Conservation (phyloP, 2,888 invertebrate genomes). For the Endomychus coccineus region DNA sequence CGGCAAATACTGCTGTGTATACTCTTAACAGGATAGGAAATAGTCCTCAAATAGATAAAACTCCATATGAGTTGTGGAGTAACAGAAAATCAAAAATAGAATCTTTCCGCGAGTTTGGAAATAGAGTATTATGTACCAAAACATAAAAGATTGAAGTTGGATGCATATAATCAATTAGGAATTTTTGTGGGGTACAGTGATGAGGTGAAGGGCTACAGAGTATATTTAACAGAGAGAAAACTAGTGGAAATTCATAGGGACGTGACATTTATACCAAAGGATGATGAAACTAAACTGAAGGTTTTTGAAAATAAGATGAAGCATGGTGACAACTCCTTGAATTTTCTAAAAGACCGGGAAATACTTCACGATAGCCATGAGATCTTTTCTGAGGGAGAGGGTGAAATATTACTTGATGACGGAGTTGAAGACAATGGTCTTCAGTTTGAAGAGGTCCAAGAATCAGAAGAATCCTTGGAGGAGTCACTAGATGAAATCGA, state of each 20-base stretch:
- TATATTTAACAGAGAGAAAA: neutral
- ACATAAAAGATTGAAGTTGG: too few relatives aligned
- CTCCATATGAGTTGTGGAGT: conserved; percentile 36
- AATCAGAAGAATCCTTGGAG: neutral
- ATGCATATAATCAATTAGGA: too few relatives aligned
- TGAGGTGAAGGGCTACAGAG: too few relatives aligned
- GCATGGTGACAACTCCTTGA: neutral
- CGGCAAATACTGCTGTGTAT: conserved; percentile 24
- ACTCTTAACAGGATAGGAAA: conserved; percentile 22
- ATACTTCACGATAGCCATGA: neutral
- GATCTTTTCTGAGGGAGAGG: neutral
- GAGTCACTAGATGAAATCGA: neutral
- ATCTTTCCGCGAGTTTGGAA: neutral
- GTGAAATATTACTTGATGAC: neutral
- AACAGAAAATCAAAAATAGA: conserved; percentile 31
- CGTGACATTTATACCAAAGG: conserved; percentile 4
- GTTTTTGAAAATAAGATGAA: neutral
- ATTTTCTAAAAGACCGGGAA: neutral
- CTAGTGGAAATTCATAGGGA: conserved; percentile 5
- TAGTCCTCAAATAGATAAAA: conserved; percentile 19
- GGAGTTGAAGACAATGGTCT: neutral
- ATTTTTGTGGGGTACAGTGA: too few relatives aligned
- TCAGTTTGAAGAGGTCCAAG: neutral
- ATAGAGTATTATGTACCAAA: neutral
- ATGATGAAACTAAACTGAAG: neutral